These are phyloP conservation scores for Dasysyrphus albostriatus DNA, from an alignment of 2,888 invertebrate species.

Conservation along the genomic window DNA sequence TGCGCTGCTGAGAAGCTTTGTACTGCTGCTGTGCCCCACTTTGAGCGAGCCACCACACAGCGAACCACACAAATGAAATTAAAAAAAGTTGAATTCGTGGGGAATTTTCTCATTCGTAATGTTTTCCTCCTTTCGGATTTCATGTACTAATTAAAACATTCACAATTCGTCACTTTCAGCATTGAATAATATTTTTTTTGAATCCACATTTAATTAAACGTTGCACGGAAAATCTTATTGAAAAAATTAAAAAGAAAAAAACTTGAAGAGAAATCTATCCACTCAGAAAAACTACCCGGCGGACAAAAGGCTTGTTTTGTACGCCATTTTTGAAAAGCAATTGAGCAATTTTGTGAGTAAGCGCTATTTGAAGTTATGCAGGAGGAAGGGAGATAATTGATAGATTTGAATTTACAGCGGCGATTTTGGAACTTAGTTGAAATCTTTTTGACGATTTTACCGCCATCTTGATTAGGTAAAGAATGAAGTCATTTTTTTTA, in stretches of 20 bases:
- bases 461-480: neutral
- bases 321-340: conserved; percentile 87
- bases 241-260: conserved; percentile 68
- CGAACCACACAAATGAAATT: conserved; percentile 54
- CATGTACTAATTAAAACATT: conserved; percentile 24
- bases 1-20: conserved; percentile 60
- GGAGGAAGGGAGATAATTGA: conserved; percentile 46
- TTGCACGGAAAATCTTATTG: conserved; percentile 64
- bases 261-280: conserved; percentile 67
- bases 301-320: conserved; percentile 87
- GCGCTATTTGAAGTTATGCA: conserved; percentile 58
- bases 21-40: conserved; percentile 73
- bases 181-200: conserved; percentile 8
- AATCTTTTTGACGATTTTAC: conserved; percentile 20
- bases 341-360: conserved; percentile 58
- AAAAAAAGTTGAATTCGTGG: conserved; percentile 47
- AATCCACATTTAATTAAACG: conserved; percentile 59
- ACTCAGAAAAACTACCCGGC: conserved; percentile 82
- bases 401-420: conserved; percentile 46
- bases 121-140: conserved; percentile 12
- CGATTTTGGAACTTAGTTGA: neutral
- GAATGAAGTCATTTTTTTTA: conserved; percentile 33
- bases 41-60: conserved; percentile 59
- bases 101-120: conserved; percentile 47
- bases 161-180: conserved; percentile 51